These are phyloP conservation scores for Ormyrus nitidulus DNA, from an alignment of 2,888 invertebrate species.

Conservation along the genomic window DNA sequence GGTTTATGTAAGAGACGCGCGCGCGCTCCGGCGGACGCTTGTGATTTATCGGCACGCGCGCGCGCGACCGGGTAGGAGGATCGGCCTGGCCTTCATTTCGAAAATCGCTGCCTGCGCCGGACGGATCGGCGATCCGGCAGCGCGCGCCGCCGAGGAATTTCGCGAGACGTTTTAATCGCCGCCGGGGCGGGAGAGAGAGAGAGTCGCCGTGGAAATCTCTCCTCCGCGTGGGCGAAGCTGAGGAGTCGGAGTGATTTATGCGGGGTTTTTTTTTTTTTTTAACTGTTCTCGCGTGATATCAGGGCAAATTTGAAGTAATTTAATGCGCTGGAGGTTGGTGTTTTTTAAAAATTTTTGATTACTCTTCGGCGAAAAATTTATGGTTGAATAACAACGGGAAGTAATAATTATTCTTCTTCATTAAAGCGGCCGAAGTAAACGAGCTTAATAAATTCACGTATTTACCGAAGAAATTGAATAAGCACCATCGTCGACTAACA, in stretches of 20 bases:
- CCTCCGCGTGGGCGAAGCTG: neutral
- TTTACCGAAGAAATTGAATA: neutral
- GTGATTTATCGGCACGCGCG: conserved; percentile 49
- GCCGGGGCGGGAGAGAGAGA: neutral
- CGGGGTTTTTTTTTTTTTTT: no score
- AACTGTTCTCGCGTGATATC: no score
- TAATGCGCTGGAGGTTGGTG: no score
- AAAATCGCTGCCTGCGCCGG: conserved; percentile 23
- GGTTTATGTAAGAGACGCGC: conserved; percentile 49
- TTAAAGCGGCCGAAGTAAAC: no score
- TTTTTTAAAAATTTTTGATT: no score
- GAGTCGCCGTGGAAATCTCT: neutral
- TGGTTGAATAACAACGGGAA: no score
- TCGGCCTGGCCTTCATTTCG: conserved; percentile 36
- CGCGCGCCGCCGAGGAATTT: conserved; percentile 3
- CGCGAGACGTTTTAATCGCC: conserved; percentile 39
- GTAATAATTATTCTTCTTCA: no score
- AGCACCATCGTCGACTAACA: neutral
- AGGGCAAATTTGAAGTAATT: no score
- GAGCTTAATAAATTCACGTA: no score
- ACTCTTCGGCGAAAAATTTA: no score
- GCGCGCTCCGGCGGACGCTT: conserved; percentile 1
- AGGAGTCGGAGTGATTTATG: no score
- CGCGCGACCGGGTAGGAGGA: neutral
- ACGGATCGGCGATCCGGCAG: neutral